Conservation (phyloP, 2,888 invertebrate species). For the Mythimna loreyi region DNA sequence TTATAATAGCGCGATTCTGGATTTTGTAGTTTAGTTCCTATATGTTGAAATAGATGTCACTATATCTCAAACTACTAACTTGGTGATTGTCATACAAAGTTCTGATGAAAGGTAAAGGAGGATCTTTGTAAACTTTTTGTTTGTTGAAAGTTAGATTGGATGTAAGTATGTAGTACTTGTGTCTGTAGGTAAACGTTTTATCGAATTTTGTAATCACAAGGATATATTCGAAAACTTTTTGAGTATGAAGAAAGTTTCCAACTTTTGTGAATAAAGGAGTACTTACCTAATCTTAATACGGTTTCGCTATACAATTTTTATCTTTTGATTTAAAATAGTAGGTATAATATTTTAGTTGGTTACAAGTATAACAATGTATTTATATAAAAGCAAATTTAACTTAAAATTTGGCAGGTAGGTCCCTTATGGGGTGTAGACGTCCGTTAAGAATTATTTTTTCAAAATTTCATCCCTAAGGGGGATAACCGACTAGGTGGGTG, state of each 20-base stretch:
- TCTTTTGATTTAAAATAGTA: neutral
- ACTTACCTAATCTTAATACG: neutral
- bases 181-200: constrained; percentile 46
- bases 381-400: too few relatives aligned
- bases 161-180: constrained; percentile 24
- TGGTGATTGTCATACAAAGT: constrained; percentile 21
- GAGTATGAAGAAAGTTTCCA: constrained; percentile 33
- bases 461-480: too few relatives aligned
- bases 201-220: constrained; percentile 50
- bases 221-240: constrained; percentile 33
- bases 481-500: too few relatives aligned
- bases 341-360: too few relatives aligned
- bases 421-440: too few relatives aligned
- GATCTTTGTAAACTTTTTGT: constrained; percentile 36
- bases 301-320: neutral
- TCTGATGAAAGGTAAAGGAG: constrained; percentile 6
- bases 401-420: too few relatives aligned
- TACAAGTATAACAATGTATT: too few relatives aligned
- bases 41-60: too few relatives aligned
- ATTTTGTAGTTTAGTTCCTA: too few relatives aligned
- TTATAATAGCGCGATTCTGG: too few relatives aligned
- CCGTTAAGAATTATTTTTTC: too few relatives aligned
- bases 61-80: too few relatives aligned
- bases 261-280: constrained; percentile 31
- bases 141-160: constrained; percentile 54